Base-by-base conservation (phyloP, 2,888 invertebrate species). In the Drosophila testacea region DNA sequence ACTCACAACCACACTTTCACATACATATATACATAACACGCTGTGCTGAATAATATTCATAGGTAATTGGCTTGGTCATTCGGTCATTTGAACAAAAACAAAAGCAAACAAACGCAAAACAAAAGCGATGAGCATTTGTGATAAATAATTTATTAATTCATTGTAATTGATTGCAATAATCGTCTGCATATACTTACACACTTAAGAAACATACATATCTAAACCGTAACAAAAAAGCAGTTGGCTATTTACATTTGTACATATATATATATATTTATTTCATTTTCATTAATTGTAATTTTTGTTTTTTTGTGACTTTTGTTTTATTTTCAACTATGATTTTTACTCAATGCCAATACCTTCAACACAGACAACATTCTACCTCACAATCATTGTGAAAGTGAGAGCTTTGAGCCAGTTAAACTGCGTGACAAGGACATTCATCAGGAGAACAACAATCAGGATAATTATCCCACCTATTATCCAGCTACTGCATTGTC, bases 91-190 rank as follows among this genome's bases (percentile, higher is more conserved):
- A 57, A 38, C 50, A 71, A 72, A 76, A 52, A 52, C 56, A 59
- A 48, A 63, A 6, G 7, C 42, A 73, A 69, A 38, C 36, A 44
- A 30, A 60, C 47, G 16, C 44, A 9, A 22, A 11, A 22, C 39
- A 46, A 36, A 16, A 7, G 50, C 51, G 63, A 1, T 28, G 42
- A 54, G 57, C 69, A 72, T 70, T 80, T 51, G 51, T 72, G 52
- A 64, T 76, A 69, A 76, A 81, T 86, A 73, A 69, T 79, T 83
- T 71, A 83, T 79, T 83, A 67, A 83, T 88, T 74, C 83, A 81
- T 86, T 66, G 69, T 70, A 70, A 60, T 78, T 52, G 64, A 42
- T 51, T 42, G 63, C 57, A 69, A 73, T 70, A 63, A 63, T 34
- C 13, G 52, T 48, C 28, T 22, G 30, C 50, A 63, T 63, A 77